These are phyloP conservation scores for Noctuana brunneofusca DNA, from an alignment of 2,888 invertebrate genomes.

Conservation along the genomic window DNA sequence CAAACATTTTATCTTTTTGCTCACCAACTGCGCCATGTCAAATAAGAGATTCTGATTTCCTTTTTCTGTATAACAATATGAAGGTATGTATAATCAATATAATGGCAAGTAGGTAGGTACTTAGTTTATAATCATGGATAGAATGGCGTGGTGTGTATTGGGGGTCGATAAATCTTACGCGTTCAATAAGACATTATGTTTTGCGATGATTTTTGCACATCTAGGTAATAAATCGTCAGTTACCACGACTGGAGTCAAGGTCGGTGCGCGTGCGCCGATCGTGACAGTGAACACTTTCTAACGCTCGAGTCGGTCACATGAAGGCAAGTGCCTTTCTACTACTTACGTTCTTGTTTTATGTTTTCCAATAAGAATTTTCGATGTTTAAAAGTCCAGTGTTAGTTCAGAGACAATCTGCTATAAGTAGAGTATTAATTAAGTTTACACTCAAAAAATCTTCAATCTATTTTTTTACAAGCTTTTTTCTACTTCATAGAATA, in stretches of 20 bases:
- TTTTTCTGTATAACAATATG: too few species aligned
- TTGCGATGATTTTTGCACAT: conserved; percentile 35
- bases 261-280: conserved; percentile 34
- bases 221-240: neutral
- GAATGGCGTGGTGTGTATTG: neutral
- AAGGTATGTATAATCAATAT: neutral
- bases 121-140: neutral
- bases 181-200: conserved; percentile 9
- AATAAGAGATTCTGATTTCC: too few species aligned
- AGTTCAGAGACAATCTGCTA: too few species aligned
- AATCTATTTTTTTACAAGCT: too few species aligned
- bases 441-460: too few species aligned
- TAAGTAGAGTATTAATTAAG: too few species aligned
- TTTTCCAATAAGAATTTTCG: conserved; percentile 1
- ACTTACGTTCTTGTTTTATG: neutral
- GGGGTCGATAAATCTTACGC: neutral
- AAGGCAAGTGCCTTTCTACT: conserved; percentile 45
- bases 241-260: conserved; percentile 36
- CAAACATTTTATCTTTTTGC: too few species aligned
- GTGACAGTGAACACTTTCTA: conserved; percentile 40
- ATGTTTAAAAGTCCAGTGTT: neutral
- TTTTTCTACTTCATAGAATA: too few species aligned
- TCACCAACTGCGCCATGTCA: too few species aligned
- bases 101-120: neutral
- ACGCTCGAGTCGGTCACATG: conserved; percentile 46